Base-by-base conservation (phyloP, 2,888 invertebrate genomes). In the Cantharis rufa region DNA sequence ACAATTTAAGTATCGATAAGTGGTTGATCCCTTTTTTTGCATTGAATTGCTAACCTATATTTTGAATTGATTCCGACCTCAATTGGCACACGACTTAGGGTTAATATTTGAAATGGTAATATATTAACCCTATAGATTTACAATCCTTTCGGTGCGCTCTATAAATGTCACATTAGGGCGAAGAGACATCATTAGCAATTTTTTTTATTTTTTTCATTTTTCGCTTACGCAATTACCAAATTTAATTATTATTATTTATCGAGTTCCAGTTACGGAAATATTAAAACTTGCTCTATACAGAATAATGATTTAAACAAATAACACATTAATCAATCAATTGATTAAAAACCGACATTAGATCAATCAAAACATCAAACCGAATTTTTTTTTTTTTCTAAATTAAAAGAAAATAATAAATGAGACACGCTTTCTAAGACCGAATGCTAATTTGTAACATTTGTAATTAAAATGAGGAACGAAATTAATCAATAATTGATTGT, bases 1-100 rank as follows among this genome's bases (percentile, higher is more conserved):
- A 73, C 74, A 76, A 78, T 78, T 70, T 78, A 79, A 78, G 76
- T 74, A 78, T 79, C 79, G 79, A 79, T 79, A 79, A 79, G 79
- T 79, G 76, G 79, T 64, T 15, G 16, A 70, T 66, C 62, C 76
- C 76, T 78, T 72, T 64, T 77, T 64, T 27, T 66, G 24, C 69
- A 71, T 75, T 27, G 74, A 70, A 74, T 72, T 62, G 74, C 72
- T 79, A 79, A 79, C 79, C 79, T 74, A 79, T 78, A 79, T 79
- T 76, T 76, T 78, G 74, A 48, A 79, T 79, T 76, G 79, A 79
- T 79, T 75, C 69, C 32, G 62, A 75, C 78, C 76, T 73, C 78
- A 74, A 78, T 70, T 68, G 78, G 78, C 78, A 78, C 78, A 78
- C 78, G 78, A 71, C 78, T 74, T 78, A 62, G 21, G 76, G 72